Evolutionary conservation across 2,113 vertebrate genomes (phyloP).

Genomic region (Engraulis encrasicolus): DNA sequence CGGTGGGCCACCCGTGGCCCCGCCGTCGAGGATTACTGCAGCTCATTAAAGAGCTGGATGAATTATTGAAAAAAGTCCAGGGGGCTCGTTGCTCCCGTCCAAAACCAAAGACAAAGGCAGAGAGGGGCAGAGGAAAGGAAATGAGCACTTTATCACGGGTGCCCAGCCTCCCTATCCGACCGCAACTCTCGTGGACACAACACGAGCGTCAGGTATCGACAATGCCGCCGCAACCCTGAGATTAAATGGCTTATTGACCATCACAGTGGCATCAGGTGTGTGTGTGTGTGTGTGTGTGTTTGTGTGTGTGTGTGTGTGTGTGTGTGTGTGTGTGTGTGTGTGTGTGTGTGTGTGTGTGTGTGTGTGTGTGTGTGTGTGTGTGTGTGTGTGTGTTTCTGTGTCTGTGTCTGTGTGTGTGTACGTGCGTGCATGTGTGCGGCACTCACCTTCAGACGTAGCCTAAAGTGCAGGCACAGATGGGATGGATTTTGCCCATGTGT

Average conservation of each 20-base stretch:
- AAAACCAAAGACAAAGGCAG: conserved; percentile 73
- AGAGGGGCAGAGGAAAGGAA: conserved; percentile 56
- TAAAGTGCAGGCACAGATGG: neutral
- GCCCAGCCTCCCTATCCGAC: conserved; percentile 67
- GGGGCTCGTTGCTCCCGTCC: conserved; percentile 67
- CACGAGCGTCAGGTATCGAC: conserved; percentile 68
- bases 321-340: neutral
- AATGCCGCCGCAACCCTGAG: conserved; percentile 58
- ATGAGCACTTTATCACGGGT: conserved; percentile 74
- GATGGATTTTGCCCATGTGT: neutral
- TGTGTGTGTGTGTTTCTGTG: neutral
- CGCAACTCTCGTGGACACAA: conserved; percentile 65
- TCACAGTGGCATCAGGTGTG: conserved; percentile 61
- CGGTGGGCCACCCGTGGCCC: conserved; percentile 43
- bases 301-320: neutral
- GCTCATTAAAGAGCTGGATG: conserved; percentile 74
- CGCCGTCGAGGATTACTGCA: conserved; percentile 70
- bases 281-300: neutral
- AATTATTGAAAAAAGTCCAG: conserved; percentile 78
- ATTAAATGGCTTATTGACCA: conserved; percentile 84
- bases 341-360: conserved; percentile 30
- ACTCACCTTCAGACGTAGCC: conserved; percentile 76
- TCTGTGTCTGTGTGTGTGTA: neutral
- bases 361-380: conserved; percentile 45
- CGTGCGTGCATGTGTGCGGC: conserved; percentile 5